Evolutionary conservation across 2,888 invertebrate species (phyloP), one percentile per base, ranked within the genome.

Genomic region (Tetanocera ferruginea): DNA sequence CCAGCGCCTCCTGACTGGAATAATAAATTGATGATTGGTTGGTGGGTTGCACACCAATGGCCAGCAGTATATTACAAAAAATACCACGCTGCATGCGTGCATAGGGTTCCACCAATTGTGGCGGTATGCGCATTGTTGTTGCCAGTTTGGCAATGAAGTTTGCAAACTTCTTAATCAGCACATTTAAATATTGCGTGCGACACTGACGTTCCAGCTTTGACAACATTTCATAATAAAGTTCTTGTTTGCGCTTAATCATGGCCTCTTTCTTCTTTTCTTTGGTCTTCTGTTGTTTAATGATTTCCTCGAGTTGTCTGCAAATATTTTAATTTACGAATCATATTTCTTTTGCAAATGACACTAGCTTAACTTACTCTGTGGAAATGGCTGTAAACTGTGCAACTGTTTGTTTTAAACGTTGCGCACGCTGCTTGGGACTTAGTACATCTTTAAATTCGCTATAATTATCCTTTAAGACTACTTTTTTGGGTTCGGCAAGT

Each of bases 21-120:
- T 87, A 87, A 73, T 86, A 87, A 37, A 85, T 85, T 5, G 85
- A 85, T 67, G 85, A 82, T 51, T 87, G 86, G 1, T 82, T 83
- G 1, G 83, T 81, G 0, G 87, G 87, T 78, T 87, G 87, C 4
- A 87, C 85, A 1, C 87, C 87, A 37, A 87, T 86, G n/a, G 87
- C 85, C 71, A 85, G 77, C 37, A 87, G 70, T 1, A 87, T 87
- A 71, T 88, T 87, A 43, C 87, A 88, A 71, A 88, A 87, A 64
- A 87, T 85, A 49, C 85, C 86, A 25, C 87, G 87, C 79, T 87
- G 87, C 88, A 87, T 88, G 23, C 88, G 85, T 1, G 85, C 84
- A 80, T 87, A 88, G 0, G 88, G 87, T 78, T 88, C 87, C 25
- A 85, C 83, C 62, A 88, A 81, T 62, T 83, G 84, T 6, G 85